Percentiles rank a stretch among this genome's conserved stretches.
phyloP scores from a whole-genome alignment of 2,888 invertebrate genomes.

The Drosophila melanocephala region DNA sequence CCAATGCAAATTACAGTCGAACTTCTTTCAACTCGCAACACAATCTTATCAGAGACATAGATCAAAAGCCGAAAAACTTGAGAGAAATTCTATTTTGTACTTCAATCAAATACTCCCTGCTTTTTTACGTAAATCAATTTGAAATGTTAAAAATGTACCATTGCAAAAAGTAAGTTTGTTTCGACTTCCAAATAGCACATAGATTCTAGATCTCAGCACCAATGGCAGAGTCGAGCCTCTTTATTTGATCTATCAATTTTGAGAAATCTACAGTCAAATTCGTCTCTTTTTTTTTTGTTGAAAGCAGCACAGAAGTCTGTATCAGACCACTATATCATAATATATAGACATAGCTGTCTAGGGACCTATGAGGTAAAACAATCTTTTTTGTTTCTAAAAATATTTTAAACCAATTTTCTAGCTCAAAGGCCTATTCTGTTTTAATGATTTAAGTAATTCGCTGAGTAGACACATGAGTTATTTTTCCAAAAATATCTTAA shows the following conservation, averaged over 20 bases:
- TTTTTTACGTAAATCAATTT: neutral
- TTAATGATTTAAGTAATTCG: neutral
- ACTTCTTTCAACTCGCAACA: neutral
- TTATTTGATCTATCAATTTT: neutral
- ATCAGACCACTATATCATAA: neutral
- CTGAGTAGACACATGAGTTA: neutral
- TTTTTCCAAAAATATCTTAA: neutral
- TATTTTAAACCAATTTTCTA: neutral
- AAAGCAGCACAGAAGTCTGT: neutral
- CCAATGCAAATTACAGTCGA: neutral
- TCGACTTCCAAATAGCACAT: neutral
- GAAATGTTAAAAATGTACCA: neutral
- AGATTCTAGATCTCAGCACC: neutral
- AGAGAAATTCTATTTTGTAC: neutral
- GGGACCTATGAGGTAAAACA: neutral
- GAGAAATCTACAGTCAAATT: neutral
- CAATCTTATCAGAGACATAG: neutral
- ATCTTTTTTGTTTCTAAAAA: neutral
- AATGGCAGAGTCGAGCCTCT: neutral
- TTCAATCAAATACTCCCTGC: neutral
- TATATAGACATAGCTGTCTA: neutral
- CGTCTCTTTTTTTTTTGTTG: too few species aligned
- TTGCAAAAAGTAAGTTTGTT: neutral
- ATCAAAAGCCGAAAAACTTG: neutral
- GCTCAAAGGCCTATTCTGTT: neutral